A percentile compares a stretch with the other conserved stretches of the same genome.
Conservation (phyloP, 2,797 vertebrate species). For the Sebastiscus tertius region DNA sequence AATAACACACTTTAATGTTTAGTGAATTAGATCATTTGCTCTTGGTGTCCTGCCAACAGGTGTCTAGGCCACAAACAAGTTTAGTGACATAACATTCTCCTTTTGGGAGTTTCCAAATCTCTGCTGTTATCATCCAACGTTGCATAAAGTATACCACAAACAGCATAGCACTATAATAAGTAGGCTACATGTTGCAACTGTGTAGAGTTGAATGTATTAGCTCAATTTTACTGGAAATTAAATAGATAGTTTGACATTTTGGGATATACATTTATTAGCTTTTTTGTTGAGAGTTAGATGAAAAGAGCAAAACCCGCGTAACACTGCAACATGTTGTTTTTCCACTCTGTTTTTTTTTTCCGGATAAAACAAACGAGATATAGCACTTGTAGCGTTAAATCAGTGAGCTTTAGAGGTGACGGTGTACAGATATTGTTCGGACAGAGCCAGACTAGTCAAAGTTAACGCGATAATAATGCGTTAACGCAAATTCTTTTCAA, state of each 20-base stretch:
- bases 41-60: neutral
- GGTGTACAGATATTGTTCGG: neutral
- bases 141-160: neutral
- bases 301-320: neutral
- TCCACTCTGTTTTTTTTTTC: too few species aligned
- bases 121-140: neutral
- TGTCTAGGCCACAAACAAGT: constrained; percentile 23
- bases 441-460: neutral
- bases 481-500: too few species aligned
- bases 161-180: neutral
- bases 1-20: neutral
- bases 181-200: neutral
- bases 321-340: neutral
- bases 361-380: too few species aligned
- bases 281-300: neutral
- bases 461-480: too few species aligned
- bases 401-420: too few species aligned
- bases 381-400: too few species aligned
- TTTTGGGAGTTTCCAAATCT: accelerated
- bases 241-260: neutral
- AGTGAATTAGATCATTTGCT: neutral
- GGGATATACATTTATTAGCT: neutral
- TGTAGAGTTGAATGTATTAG: neutral
- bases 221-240: neutral
- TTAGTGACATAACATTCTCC: constrained; percentile 12